Evolutionary conservation across 2,797 vertebrate species (phyloP), one percentile per base, ranked within the genome.

Genomic region (Spizella passerina): DNA sequence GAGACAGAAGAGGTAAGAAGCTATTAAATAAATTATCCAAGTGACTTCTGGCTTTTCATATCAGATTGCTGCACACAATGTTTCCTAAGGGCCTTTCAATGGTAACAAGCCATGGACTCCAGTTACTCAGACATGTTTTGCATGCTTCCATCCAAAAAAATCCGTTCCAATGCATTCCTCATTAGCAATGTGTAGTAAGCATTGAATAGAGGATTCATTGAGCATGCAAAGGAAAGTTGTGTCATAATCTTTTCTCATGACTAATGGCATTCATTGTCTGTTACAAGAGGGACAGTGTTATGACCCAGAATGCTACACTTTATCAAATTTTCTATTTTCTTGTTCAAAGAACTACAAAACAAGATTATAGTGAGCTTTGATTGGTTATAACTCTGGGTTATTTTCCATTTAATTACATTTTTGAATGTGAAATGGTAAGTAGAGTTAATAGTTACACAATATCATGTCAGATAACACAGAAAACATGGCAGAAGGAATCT

Each of bases 371-470:
- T 49, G 69, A 89, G 10, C 4, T 89, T 90, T 61, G 30, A 29
- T 77, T 86, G 20, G 38, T 86, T 77, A 43, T 56, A 73, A 78
- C 23, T 64, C 75, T 39, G n/a, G 30, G 65, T 72, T 66, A 57
- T 82, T 95, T 96, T 70, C n/a, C 68, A 93, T 83, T 90, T 92
- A 91, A 88, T 50, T 39, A 66, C 3, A 16, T 84, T 95, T 95
- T 69, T 47, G 87, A 95, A 91, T 43, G 15, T 81, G 89, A 92
- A 93, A 65, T 21, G 56, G 3, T 60, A 96, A 93, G 80, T 83
- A 61, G 56, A 85, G 59, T 34, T 88, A 96, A 92, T 72, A 93
- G 69, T 84, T 91, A 86, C 69, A 80, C 61, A 69, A 82, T 75
- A 81, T 39, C 6, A 2, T 30, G 68, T 94, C 91, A 93, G 55